A percentile compares a stretch with the other conserved stretches of the same genome.
phyloP scores from a whole-genome alignment of 1,140 invertebrate species.

The Sarcophaga bullata region DNA sequence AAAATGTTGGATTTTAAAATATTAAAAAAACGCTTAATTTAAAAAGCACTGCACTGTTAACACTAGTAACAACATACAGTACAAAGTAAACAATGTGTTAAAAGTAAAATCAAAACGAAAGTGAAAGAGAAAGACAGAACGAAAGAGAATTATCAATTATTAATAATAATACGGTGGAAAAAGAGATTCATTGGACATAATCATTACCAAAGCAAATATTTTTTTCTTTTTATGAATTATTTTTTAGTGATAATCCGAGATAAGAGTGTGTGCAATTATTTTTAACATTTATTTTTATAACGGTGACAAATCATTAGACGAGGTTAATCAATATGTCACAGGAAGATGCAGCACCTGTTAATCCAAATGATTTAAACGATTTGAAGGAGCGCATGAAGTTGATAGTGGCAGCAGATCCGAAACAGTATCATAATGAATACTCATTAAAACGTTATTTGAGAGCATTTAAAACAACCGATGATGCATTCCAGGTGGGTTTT shows the following conservation, averaged over 20 bases:
- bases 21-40: too few relatives aligned
- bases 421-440: slow-evolving; percentile 77
- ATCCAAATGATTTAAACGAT: slow-evolving; percentile 73
- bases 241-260: not conserved
- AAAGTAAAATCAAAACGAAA: slow-evolving; percentile 13
- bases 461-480: slow-evolving; percentile 77
- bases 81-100: not conserved
- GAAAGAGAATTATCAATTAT: slow-evolving; percentile 13
- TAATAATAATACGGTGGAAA: not conserved
- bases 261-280: not conserved
- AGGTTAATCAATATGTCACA: slow-evolving; percentile 56
- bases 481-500: slow-evolving; percentile 74
- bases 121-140: not conserved
- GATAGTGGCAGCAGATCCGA: slow-evolving; percentile 75
- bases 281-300: not conserved
- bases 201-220: not conserved
- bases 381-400: slow-evolving; percentile 76
- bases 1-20: too few relatives aligned
- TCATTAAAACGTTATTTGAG: slow-evolving; percentile 75
- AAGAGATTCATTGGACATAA: not conserved
- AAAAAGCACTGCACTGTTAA: too few relatives aligned
- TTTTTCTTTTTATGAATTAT: not conserved
- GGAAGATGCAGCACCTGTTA: slow-evolving; percentile 68
- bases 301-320: not conserved
- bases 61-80: not conserved